Evolutionary conservation across 64 coral and sea anemone species (phyloP).

Genomic region (Pachyseris speciosa): DNA sequence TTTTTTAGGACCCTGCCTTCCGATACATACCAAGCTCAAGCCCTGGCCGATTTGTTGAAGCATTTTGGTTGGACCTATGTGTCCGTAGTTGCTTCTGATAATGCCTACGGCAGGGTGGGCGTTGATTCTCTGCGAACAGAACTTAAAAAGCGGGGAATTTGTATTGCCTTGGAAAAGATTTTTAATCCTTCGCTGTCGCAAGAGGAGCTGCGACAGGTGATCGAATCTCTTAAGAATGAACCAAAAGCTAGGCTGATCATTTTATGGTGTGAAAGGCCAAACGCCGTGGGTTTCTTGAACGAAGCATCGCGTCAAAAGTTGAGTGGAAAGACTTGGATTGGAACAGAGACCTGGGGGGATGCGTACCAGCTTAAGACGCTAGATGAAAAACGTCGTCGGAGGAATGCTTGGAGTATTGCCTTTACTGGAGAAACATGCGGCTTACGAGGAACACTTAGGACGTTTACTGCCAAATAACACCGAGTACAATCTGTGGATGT

Average conservation of each 20-base stretch:
- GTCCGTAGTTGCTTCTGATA: conserved; percentile 85
- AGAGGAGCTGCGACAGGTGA: conserved; percentile 62
- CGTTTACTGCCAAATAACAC: conserved; percentile 66
- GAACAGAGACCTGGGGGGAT: conserved; percentile 93
- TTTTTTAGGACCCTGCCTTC: conserved; percentile 92
- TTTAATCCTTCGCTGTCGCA: conserved; percentile 74
- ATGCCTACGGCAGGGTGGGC: conserved; percentile 77
- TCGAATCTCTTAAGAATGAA: conserved; percentile 56
- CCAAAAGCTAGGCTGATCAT: conserved; percentile 64
- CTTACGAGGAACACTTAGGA: conserved; percentile 59
- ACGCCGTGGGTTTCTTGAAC: conserved; percentile 83
- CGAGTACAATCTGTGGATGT: conserved; percentile 78
- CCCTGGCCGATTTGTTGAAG: conserved; percentile 77
- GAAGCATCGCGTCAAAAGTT: conserved; percentile 70
- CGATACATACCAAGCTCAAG: conserved; percentile 86
- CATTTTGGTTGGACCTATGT: conserved; percentile 90
- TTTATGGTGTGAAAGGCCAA: conserved; percentile 87
- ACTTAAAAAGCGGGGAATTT: conserved; percentile 76
- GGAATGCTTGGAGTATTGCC: conserved; percentile 89
- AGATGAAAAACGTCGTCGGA: conserved; percentile 58
- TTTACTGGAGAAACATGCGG: conserved; percentile 31
- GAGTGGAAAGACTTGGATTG: conserved; percentile 82
- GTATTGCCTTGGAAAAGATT: conserved; percentile 61
- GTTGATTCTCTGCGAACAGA: conserved; percentile 75
- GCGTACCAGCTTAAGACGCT: conserved; percentile 69